Conservation (phyloP, 2,113 vertebrate genomes). For the Eulemur macaco region DNA sequence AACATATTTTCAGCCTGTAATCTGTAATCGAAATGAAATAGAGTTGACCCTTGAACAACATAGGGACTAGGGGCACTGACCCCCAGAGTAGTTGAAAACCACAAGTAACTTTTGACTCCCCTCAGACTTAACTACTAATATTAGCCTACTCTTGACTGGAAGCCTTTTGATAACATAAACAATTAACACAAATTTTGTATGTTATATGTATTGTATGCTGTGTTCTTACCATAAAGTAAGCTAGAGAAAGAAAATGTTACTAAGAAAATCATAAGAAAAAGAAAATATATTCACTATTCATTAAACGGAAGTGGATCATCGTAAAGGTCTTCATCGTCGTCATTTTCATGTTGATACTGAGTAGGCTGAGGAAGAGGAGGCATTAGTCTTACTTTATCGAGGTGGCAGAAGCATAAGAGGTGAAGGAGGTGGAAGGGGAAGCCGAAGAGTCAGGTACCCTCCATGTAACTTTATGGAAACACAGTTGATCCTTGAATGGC, state of each 20-base stretch:
- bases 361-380: background rate
- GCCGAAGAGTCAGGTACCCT: background rate
- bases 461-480: background rate
- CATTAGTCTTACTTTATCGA: background rate
- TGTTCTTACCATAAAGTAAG: background rate
- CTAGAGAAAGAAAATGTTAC: background rate
- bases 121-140: background rate
- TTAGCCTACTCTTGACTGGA: background rate
- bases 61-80: background rate
- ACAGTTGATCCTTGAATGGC: background rate
- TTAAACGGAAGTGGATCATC: background rate
- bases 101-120: background rate
- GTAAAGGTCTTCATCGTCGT: background rate
- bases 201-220: background rate
- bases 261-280: background rate
- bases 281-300: background rate
- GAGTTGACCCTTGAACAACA: background rate
- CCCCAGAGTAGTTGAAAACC: background rate
- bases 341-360: background rate
- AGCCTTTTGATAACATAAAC: background rate
- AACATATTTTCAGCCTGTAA: background rate
- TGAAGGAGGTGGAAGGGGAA: background rate
- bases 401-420: background rate
- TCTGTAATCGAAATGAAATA: conserved; percentile 2
- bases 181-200: background rate